Conservation (phyloP, 2,888 invertebrate species). For the Bugula neritina region DNA sequence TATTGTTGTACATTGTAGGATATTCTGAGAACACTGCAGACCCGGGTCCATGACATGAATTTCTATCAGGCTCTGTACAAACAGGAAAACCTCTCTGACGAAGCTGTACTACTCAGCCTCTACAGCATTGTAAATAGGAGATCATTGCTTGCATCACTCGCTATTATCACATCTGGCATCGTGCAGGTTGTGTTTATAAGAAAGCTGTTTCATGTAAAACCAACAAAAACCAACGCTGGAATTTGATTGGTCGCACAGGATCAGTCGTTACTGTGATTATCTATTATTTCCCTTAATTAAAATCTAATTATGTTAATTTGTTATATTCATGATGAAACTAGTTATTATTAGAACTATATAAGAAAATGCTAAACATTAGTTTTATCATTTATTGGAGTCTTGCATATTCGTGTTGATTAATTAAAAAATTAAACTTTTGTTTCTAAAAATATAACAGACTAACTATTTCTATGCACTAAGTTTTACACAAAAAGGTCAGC, state of each 20-base stretch:
- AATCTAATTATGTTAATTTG: no score
- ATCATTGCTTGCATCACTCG: background rate
- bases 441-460: no score
- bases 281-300: no score
- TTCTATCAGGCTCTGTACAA: background rate
- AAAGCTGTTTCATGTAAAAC: background rate
- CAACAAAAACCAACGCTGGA: background rate
- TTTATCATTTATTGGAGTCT: no score
- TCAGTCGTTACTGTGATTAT: no score
- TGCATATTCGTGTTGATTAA: no score
- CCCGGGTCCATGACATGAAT: background rate
- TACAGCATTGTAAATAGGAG: background rate
- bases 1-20: constrained; percentile 2
- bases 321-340: no score
- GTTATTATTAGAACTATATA: no score
- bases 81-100: constrained; percentile 2
- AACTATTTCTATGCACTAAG: no score
- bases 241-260: background rate
- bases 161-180: background rate
- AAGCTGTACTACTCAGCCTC: background rate
- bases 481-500: no score
- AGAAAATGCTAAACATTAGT: no score
- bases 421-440: no score
- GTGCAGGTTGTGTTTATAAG: constrained; percentile 17
- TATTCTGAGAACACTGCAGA: background rate